Conservation (phyloP, 2,113 vertebrate genomes). For the Zeus faber region DNA sequence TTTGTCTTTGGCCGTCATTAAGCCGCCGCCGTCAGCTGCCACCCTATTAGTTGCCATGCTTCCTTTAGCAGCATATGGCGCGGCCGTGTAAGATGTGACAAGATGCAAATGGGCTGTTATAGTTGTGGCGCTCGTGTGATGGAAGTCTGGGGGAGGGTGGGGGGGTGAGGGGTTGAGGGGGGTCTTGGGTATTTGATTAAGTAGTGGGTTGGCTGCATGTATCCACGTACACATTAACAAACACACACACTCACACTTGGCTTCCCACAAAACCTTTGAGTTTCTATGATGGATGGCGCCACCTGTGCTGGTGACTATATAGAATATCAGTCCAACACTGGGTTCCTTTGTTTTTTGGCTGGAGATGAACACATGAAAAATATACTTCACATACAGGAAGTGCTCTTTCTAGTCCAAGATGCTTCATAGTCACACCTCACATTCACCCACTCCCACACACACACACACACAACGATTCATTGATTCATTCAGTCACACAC, state of each 20-base stretch:
- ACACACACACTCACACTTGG: conserved; percentile 23
- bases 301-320: too few species aligned
- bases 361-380: too few species aligned
- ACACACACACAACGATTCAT: too few species aligned
- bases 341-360: too few species aligned
- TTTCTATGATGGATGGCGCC: too few species aligned
- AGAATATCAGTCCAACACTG: too few species aligned
- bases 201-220: neutral
- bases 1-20: conserved; percentile 76
- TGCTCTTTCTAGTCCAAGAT: too few species aligned
- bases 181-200: conserved; percentile 20
- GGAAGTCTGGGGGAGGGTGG: neutral
- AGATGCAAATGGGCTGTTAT: conserved; percentile 73
- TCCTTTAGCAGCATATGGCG: conserved; percentile 75
- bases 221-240: neutral
- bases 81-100: conserved; percentile 71
- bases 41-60: conserved; percentile 75
- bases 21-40: conserved; percentile 68
- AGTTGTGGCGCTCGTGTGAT: conserved; percentile 5
- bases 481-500: too few species aligned
- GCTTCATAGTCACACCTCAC: too few species aligned
- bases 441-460: too few species aligned
- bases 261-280: too few species aligned
- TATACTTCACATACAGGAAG: too few species aligned
- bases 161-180: conserved; percentile 7